A percentile compares a stretch with the other conserved stretches of the same genome.
Conservation (phyloP, 92 coral and sea anemone genomes). For the Epizoanthus illoricatus region DNA sequence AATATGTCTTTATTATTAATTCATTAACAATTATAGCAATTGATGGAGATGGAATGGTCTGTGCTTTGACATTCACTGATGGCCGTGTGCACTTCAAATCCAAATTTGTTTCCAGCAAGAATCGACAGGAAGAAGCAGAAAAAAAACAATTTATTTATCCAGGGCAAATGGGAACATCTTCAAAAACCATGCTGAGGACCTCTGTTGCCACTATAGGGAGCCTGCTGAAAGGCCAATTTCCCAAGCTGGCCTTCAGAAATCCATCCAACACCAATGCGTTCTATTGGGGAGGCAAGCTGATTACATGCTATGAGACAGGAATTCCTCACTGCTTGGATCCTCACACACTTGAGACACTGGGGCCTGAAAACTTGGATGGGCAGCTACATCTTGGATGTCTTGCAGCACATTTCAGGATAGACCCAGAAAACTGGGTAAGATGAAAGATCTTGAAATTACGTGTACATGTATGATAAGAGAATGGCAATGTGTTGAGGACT, state of each 20-base stretch:
- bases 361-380: constrained; percentile 78
- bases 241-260: constrained; percentile 61
- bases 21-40: constrained; percentile 53
- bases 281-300: constrained; percentile 90
- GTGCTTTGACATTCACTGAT: constrained; percentile 79
- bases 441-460: too few species aligned
- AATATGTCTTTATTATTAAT: neutral
- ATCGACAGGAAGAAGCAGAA: constrained; percentile 60
- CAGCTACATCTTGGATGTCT: constrained; percentile 61
- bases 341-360: constrained; percentile 77
- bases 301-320: constrained; percentile 81
- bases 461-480: neutral
- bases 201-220: constrained; percentile 45
- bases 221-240: constrained; percentile 49
- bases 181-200: constrained; percentile 32
- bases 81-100: constrained; percentile 81
- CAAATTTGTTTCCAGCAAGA: constrained; percentile 73
- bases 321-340: constrained; percentile 83
- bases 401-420: constrained; percentile 87
- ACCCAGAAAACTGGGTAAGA: constrained; percentile 77
- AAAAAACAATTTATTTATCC: constrained; percentile 50
- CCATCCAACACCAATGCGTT: constrained; percentile 90
- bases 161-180: constrained; percentile 82
- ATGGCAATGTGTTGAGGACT: neutral
- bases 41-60: constrained; percentile 94